Evolutionary conservation across 2,888 invertebrate species (phyloP).

Genomic region (Hydrotaea diabolus): DNA sequence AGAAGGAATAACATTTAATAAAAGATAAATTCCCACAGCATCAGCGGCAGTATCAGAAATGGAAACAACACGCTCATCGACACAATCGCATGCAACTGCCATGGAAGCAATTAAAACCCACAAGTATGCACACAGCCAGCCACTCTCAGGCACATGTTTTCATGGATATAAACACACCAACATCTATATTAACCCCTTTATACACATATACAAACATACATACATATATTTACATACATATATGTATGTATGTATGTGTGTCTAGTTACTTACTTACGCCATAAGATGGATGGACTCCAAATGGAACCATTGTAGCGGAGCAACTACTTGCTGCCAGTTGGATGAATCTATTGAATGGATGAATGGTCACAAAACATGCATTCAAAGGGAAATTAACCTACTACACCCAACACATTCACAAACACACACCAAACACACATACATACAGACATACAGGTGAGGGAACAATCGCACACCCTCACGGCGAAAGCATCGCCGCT

Average conservation of each 20-base stretch:
- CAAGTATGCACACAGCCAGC: constrained; percentile 37
- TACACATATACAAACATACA: neutral
- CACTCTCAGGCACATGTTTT: neutral
- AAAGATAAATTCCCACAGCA: constrained; percentile 61
- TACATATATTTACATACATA: no score
- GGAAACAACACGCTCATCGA: constrained; percentile 23
- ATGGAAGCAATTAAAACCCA: constrained; percentile 59
- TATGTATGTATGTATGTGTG: neutral
- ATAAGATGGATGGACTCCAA: constrained; percentile 63
- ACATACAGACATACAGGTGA: neutral
- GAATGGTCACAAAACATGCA: constrained; percentile 76
- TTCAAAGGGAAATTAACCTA: constrained; percentile 79
- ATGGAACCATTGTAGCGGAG: constrained; percentile 68
- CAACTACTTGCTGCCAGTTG: constrained; percentile 70
- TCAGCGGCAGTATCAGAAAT: constrained; percentile 37
- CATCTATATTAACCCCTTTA: constrained; percentile 37
- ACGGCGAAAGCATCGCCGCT: neutral
- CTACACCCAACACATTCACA: constrained; percentile 28
- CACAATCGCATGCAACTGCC: constrained; percentile 35
- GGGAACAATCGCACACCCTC: constrained; percentile 19
- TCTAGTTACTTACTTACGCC: constrained; percentile 55
- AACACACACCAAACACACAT: neutral
- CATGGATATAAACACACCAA: neutral
- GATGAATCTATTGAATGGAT: constrained; percentile 76
- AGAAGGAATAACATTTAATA: constrained; percentile 60